Evolutionary conservation across 2,797 vertebrate species (phyloP), one percentile per base, ranked within the genome.

Genomic region (Myotis pilosus): DNA sequence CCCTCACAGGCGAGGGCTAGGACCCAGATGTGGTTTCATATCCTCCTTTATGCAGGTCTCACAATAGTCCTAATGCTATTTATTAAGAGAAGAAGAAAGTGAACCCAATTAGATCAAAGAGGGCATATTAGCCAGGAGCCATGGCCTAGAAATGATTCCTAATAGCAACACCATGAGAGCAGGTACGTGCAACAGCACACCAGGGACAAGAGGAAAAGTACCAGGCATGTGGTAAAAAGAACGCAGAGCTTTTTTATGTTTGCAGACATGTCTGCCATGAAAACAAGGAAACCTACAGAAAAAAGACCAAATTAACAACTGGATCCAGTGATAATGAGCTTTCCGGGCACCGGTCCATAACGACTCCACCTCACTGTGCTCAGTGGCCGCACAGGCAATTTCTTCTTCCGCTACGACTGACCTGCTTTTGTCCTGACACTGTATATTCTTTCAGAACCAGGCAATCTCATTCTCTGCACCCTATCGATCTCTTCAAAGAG

Each of bases 401-500:
- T 95, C 91, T 85, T 60, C 91, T 84, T 89, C 30, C 5, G 17
- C 86, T 78, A 20, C 17, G 0, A 89, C 47, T 80, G 95, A 95
- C 92, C 95, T 97, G 95, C 74, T 95, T 97, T 94, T 75, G 83
- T 64, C 36, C 89, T 87, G 87, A 78, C 36, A 41, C 84, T 81
- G 76, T 95, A 28, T 87, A 87, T 94, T 85, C 89, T 93, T 92
- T 91, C 84, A 53, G 88, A 94, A 38, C 41, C 92, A 93, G 89
- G 80, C 51, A 81, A 74, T 92, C 93, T 94, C 90, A 84, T 96
- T 92, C 95, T 95, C 90, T 82, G 94, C 25, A 96, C 57, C 92
- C 94, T 92, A 71, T 5, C 84, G 92, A 88, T 95, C 66, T 93
- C 94, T 95, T 97, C 93, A 97, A 96, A 97, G 86, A 71, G 53